Conservation (phyloP, 2,888 invertebrate species). For the Ectropis crepuscularia region DNA sequence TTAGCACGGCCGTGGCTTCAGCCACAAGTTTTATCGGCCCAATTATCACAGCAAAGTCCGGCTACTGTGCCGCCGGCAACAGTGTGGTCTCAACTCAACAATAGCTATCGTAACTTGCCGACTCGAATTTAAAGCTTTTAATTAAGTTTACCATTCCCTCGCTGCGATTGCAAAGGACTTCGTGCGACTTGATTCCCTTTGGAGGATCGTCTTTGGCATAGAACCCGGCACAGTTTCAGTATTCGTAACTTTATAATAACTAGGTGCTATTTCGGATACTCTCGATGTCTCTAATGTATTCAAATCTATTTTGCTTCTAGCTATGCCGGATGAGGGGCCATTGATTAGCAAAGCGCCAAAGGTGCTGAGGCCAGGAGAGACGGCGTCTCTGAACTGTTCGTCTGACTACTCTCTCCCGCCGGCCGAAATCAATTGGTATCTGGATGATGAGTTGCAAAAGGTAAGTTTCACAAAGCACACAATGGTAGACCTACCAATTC, state of each 20-base stretch:
- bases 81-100: conserved; percentile 51
- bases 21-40: conserved; percentile 55
- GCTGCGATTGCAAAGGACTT: conserved; percentile 47
- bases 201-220: conserved; percentile 44
- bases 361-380: conserved; percentile 76
- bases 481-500: conserved; percentile 23
- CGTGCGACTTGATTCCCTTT: conserved; percentile 48
- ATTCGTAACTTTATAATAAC: conserved; percentile 48
- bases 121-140: conserved; percentile 56
- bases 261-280: conserved; percentile 42
- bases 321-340: conserved; percentile 76
- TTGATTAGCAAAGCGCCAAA: conserved; percentile 74
- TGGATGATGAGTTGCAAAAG: conserved; percentile 78
- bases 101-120: conserved; percentile 49
- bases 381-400: conserved; percentile 76
- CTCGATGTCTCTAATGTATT: conserved; percentile 51
- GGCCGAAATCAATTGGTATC: conserved; percentile 80
- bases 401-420: conserved; percentile 78
- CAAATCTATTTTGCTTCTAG: conserved; percentile 65
- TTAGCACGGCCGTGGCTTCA: conserved; percentile 37
- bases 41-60: conserved; percentile 53
- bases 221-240: conserved; percentile 17
- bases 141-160: conserved; percentile 53
- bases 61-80: conserved; percentile 43
- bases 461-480: conserved; percentile 48